Percentiles rank a stretch among this genome's conserved stretches.
These are phyloP conservation scores for Phrynocephalus versicolor DNA, from an alignment of 2,113 vertebrate species.

Conservation along the genomic window DNA sequence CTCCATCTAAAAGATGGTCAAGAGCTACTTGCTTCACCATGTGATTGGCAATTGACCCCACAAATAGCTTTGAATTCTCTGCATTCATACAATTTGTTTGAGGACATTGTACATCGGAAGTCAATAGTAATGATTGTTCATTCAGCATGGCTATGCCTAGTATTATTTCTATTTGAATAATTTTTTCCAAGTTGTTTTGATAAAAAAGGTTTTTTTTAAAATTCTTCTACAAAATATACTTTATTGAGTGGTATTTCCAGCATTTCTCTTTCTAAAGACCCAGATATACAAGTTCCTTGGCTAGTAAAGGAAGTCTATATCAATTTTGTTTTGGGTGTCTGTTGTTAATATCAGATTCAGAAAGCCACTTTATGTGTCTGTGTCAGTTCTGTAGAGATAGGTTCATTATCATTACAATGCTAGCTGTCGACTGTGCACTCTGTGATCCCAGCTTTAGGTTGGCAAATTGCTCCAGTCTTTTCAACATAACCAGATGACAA, in stretches of 20 bases:
- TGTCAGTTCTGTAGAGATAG: constrained; percentile 60
- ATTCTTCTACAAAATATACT: constrained; percentile 34
- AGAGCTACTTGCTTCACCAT: too few relatives aligned
- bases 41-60: background rate
- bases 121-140: background rate
- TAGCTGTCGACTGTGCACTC: constrained; percentile 65
- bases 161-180: background rate
- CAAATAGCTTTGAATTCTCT: background rate
- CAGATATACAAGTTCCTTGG: constrained; percentile 60
- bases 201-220: background rate
- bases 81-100: background rate
- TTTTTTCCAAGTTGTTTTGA: constrained; percentile 10
- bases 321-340: constrained; percentile 65
- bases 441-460: constrained; percentile 69
- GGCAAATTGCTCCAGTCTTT: constrained; percentile 70
- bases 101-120: background rate
- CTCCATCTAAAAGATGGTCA: too few relatives aligned
- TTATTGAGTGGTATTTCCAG: constrained; percentile 5
- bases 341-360: constrained; percentile 66
- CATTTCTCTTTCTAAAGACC: constrained; percentile 39
- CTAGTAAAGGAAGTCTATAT: constrained; percentile 52
- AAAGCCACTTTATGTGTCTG: constrained; percentile 60
- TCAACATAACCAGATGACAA: constrained; percentile 66
- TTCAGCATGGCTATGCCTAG: background rate
- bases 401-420: constrained; percentile 73